Percentiles rank a stretch among this genome's conserved stretches.
phyloP scores from a whole-genome alignment of 2,113 vertebrate species.

The Reinhardtius hippoglossoides region DNA sequence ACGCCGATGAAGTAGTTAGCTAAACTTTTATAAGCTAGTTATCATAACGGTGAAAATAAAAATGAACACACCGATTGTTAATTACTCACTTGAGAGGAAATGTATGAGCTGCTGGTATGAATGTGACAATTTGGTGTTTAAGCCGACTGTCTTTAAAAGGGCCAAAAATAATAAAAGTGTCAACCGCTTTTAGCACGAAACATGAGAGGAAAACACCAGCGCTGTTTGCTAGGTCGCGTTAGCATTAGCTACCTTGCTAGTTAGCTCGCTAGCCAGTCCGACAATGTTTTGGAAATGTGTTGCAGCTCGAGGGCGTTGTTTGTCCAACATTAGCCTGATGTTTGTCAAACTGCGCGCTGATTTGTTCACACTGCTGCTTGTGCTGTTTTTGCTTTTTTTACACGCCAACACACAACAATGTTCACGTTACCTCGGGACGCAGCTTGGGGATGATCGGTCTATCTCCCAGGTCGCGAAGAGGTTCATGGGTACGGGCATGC shows the following conservation, averaged over 20 bases:
- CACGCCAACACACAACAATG: constrained; percentile 5
- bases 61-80: constrained; percentile 1
- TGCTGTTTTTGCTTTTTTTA: neutral
- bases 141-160: neutral
- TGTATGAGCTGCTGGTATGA: neutral
- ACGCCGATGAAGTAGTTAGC: constrained; percentile 24
- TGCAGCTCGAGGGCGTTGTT: constrained; percentile 67
- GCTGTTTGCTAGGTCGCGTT: constrained; percentile 56
- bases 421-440: constrained; percentile 82
- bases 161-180: neutral
- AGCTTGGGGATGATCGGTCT: constrained; percentile 86
- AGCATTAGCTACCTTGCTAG: constrained; percentile 73
- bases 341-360: constrained; percentile 5
- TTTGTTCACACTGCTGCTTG: constrained; percentile 14
- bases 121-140: rapidly evolving
- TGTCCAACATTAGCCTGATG: neutral
- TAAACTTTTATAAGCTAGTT: constrained; percentile 58
- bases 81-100: neutral
- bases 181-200: constrained; percentile 3
- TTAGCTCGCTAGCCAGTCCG: constrained; percentile 59
- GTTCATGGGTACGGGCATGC: constrained; percentile 85
- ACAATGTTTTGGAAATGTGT: constrained; percentile 62
- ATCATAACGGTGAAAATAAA: constrained; percentile 33
- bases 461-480: constrained; percentile 88
- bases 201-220: constrained; percentile 30